Conservation (phyloP, 2,113 vertebrate genomes). For the Eclectus roratus region DNA sequence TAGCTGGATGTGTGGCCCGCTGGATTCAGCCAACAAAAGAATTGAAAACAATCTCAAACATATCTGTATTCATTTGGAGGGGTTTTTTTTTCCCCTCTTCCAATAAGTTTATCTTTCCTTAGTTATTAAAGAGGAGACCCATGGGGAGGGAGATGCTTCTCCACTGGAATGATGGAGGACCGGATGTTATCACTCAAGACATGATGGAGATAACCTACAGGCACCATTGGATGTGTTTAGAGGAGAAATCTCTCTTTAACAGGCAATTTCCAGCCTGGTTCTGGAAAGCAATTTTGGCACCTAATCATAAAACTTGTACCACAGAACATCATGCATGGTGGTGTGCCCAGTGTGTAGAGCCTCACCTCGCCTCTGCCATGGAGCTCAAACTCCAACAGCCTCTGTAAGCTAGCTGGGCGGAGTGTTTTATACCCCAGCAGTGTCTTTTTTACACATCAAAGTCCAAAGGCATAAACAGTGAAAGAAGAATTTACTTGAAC, state of each 20-base stretch:
- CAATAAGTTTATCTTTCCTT: background rate
- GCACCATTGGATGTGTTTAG: rapidly evolving
- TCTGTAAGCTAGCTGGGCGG: background rate
- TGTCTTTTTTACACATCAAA: background rate
- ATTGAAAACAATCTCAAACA: background rate
- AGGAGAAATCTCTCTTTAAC: background rate
- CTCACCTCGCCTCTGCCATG: rapidly evolving
- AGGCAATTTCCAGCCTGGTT: background rate
- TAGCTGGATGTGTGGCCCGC: background rate
- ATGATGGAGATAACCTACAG: background rate
- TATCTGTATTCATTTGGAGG: rapidly evolving
- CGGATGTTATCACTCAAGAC: background rate
- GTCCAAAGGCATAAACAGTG: background rate
- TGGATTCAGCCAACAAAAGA: background rate
- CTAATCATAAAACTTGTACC: background rate
- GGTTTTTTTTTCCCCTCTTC: no score
- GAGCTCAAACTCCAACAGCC: background rate
- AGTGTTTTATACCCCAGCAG: background rate
- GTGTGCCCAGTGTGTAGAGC: rapidly evolving
- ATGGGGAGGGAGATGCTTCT: background rate
- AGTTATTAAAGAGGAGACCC: background rate
- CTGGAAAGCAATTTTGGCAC: background rate
- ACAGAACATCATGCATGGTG: rapidly evolving
- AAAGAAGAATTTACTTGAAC: background rate
- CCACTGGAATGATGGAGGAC: background rate